Percentiles rank a stretch among this genome's conserved stretches.
These are phyloP conservation scores for Acanthopleura granulata DNA, from an alignment of 2,888 invertebrate species.

Conservation along the genomic window DNA sequence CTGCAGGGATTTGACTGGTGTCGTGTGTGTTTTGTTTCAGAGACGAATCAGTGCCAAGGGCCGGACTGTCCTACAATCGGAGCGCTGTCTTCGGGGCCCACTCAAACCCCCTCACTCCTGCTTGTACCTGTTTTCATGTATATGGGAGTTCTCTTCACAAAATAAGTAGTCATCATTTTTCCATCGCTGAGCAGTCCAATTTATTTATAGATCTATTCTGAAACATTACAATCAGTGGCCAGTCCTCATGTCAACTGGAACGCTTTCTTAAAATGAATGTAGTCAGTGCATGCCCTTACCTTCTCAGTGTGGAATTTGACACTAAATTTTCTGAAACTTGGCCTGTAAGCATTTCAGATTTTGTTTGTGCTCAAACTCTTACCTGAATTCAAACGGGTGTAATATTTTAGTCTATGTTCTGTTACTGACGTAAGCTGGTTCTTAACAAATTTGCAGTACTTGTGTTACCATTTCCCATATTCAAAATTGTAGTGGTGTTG, in stretches of 20 bases:
- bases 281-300: no score
- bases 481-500: no score
- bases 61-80: neutral
- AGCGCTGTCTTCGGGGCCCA: neutral
- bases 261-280: neutral
- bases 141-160: neutral
- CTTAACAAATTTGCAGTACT: no score
- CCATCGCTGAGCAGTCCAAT: neutral
- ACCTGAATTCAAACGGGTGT: no score
- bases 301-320: no score
- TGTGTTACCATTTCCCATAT: no score
- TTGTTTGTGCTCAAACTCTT: no score
- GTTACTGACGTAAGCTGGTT: no score
- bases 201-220: neutral
- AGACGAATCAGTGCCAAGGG: neutral
- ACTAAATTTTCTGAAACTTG: no score
- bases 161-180: neutral
- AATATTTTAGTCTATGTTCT: no score
- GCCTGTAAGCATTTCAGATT: no score
- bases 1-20: neutral
- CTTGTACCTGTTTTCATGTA: neutral
- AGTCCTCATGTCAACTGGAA: neutral
- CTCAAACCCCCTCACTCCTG: no score
- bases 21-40: neutral
- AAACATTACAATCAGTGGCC: neutral